Evolutionary conservation across 2,797 vertebrate species (phyloP).

Genomic region (Lacerta bilineata): DNA sequence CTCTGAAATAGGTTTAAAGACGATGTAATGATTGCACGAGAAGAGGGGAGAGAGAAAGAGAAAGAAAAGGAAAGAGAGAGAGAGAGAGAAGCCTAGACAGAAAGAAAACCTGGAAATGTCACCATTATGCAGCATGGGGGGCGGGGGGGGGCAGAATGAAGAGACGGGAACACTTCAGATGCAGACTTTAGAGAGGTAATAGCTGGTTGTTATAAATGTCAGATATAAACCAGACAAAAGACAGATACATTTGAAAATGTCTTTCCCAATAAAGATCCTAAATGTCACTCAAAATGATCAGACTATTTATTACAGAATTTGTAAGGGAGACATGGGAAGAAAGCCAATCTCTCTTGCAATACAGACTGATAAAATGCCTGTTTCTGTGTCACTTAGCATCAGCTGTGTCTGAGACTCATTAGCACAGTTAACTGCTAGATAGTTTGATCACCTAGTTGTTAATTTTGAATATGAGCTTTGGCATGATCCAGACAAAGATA

Average conservation of each 20-base stretch:
- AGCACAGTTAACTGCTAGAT: conserved; percentile 54
- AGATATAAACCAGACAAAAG: conserved; percentile 62
- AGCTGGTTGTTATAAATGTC: conserved; percentile 64
- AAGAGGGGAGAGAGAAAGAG: not conserved
- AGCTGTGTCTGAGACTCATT: conserved; percentile 57
- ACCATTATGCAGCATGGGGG: conserved; percentile 4
- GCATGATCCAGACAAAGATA: not conserved
- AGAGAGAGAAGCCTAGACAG: conserved; percentile 3
- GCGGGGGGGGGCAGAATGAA: not conserved
- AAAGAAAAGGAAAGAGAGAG: not conserved
- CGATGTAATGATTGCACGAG: conserved; percentile 19
- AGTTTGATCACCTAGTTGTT: conserved; percentile 23
- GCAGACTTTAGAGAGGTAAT: conserved; percentile 56
- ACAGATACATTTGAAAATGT: conserved; percentile 65
- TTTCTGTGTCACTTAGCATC: conserved; percentile 62
- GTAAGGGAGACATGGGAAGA: conserved; percentile 60
- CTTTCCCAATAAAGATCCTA: conserved; percentile 64
- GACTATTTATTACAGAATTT: conserved; percentile 64
- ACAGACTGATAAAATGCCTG: conserved; percentile 56
- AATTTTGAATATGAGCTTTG: not conserved
- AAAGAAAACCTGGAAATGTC: conserved; percentile 35
- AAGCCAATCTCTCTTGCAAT: conserved; percentile 35
- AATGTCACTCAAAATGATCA: conserved; percentile 71
- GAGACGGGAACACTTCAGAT: conserved; percentile 35
- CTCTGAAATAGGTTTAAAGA: not conserved